phyloP scores from a whole-genome alignment of 2,888 invertebrate species.

The Epistrophella euchroma region DNA sequence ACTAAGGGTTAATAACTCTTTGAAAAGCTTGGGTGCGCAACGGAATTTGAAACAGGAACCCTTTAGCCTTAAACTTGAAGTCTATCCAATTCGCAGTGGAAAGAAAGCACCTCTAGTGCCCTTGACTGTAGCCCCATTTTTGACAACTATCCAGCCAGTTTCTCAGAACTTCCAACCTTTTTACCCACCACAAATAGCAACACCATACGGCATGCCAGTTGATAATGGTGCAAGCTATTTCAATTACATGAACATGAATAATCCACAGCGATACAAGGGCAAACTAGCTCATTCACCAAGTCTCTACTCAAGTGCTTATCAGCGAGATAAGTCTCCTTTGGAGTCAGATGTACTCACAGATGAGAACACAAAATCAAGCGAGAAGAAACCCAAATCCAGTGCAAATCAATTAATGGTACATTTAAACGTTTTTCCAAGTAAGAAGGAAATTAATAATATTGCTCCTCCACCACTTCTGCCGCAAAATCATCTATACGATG shows the following conservation, averaged over 20 bases:
- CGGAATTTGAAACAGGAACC: conserved; percentile 84
- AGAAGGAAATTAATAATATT: conserved; percentile 78
- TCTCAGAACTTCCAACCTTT: conserved; percentile 49
- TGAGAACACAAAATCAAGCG: conserved; percentile 74
- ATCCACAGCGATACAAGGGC: conserved; percentile 44
- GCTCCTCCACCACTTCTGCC: conserved; percentile 1
- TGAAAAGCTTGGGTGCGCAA: conserved; percentile 44
- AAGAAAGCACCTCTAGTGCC: conserved; percentile 70
- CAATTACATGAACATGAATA: conserved; percentile 63
- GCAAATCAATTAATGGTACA: conserved; percentile 87
- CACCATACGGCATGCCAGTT: conserved; percentile 74
- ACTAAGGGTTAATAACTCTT: conserved; percentile 43
- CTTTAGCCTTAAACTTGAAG: conserved; percentile 88
- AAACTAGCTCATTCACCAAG: conserved; percentile 52
- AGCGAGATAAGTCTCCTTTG: conserved; percentile 79
- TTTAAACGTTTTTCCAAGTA: conserved; percentile 87
- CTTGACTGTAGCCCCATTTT: conserved; percentile 32
- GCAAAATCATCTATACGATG: conserved; percentile 63
- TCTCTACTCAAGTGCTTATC: conserved; percentile 75
- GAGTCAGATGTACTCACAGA: conserved; percentile 52
- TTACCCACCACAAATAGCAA: conserved; percentile 45
- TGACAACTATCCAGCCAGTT: conserved; percentile 57
- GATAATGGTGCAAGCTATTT: conserved; percentile 61
- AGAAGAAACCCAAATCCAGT: conserved; percentile 77
- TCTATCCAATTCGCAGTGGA: conserved; percentile 86